Percentiles rank a stretch among this genome's conserved stretches.
Conservation (phyloP, 2,888 invertebrate genomes). For the Laothoe populi region DNA sequence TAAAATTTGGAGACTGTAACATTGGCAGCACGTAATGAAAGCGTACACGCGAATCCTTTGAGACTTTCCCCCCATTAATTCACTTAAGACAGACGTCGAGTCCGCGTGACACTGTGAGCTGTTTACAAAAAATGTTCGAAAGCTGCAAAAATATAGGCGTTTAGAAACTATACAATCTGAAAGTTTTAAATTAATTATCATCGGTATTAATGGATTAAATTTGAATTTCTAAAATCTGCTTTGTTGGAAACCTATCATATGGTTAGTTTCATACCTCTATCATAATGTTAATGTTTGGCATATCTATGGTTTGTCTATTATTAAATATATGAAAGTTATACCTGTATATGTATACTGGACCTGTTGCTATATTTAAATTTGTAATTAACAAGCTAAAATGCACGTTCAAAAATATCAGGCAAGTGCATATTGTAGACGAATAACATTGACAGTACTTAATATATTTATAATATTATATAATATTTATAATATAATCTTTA, state of each 20-base stretch:
- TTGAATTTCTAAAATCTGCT: background rate
- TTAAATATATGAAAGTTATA: no score
- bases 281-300: background rate
- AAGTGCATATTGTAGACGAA: no score
- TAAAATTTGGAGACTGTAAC: conserved; percentile 42
- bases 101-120: conserved; percentile 34
- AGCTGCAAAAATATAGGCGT: conserved; percentile 13
- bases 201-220: background rate
- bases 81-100: conserved; percentile 56
- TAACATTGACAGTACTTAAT: no score
- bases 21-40: conserved; percentile 63
- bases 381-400: no score
- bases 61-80: conserved; percentile 81
- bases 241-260: background rate
- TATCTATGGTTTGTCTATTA: no score
- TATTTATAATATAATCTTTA: no score
- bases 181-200: background rate
- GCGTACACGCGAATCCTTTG: conserved; percentile 69
- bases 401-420: no score
- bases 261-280: background rate
- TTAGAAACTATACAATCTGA: background rate
- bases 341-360: no score
- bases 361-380: no score
- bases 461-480: no score
- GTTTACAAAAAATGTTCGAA: conserved; percentile 31